Evolutionary conservation across 1,140 invertebrate species (phyloP).

Genomic region (Drosophila dunni): DNA sequence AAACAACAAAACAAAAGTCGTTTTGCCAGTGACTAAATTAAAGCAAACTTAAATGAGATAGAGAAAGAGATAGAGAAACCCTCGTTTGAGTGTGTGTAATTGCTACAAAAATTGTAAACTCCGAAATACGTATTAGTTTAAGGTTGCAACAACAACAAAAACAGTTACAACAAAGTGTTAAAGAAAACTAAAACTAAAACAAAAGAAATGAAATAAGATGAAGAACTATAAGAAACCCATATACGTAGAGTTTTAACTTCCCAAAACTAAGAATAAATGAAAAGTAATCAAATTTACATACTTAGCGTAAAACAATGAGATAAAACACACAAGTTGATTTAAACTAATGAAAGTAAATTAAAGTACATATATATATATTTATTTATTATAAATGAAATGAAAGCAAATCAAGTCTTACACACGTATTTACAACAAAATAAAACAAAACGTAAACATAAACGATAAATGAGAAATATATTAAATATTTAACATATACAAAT

Average conservation of each 20-base stretch:
- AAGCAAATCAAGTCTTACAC: slow-evolving; percentile 48
- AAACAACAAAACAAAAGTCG: slow-evolving; percentile 49
- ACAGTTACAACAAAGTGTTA: slow-evolving; percentile 20
- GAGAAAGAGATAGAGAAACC: neutral
- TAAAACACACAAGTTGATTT: slow-evolving; percentile 56
- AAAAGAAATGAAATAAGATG: neutral
- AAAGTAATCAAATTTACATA: slow-evolving; percentile 16
- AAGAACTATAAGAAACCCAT: slow-evolving; percentile 55
- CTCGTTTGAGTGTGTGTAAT: slow-evolving; percentile 39
- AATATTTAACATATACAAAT: slow-evolving; percentile 63
- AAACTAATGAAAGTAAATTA: slow-evolving; percentile 35
- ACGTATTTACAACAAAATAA: slow-evolving; percentile 60
- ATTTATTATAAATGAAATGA: slow-evolving; percentile 57
- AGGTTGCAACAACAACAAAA: slow-evolving; percentile 72
- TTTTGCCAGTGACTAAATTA: slow-evolving; percentile 79
- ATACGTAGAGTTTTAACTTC: slow-evolving; percentile 80
- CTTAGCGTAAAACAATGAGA: slow-evolving; percentile 43
- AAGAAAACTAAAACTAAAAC: slow-evolving; percentile 10
- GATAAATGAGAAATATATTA: slow-evolving; percentile 65
- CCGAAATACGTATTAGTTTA: slow-evolving; percentile 81
- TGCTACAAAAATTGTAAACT: slow-evolving; percentile 57
- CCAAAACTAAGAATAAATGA: slow-evolving; percentile 48
- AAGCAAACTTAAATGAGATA: slow-evolving; percentile 26
- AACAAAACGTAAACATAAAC: slow-evolving; percentile 5
- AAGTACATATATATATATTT: slow-evolving; percentile 65